These are phyloP conservation scores for Papilio gigon DNA, from an alignment of 2,888 invertebrate species.

Conservation along the genomic window DNA sequence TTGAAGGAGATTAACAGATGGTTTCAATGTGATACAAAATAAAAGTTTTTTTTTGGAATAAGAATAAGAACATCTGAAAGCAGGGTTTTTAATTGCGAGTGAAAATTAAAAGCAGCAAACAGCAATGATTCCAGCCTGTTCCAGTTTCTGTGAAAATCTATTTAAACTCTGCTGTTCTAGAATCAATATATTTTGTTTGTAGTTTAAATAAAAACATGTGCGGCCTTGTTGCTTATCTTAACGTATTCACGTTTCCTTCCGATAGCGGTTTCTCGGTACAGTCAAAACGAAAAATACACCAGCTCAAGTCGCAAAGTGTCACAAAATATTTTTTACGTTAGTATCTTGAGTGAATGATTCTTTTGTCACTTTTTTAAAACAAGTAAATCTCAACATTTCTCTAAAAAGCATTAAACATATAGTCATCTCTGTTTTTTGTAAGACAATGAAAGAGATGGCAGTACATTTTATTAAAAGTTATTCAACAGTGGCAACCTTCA, in stretches of 20 bases:
- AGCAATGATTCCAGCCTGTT: too few species aligned
- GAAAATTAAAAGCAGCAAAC: too few species aligned
- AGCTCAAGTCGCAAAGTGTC: not conserved
- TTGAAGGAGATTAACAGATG: too few species aligned
- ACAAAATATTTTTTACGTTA: too few species aligned
- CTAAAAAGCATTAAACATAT: too few species aligned
- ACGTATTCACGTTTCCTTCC: slow-evolving; percentile 21
- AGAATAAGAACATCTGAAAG: too few species aligned
- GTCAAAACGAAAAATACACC: slow-evolving; percentile 7
- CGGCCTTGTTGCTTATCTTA: slow-evolving; percentile 32
- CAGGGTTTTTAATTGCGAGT: too few species aligned
- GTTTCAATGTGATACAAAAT: too few species aligned
- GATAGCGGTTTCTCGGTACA: slow-evolving; percentile 9
- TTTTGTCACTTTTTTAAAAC: too few species aligned
- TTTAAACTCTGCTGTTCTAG: not conserved
- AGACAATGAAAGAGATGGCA: not conserved
- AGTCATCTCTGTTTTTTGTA: not conserved
- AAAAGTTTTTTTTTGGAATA: too few species aligned
- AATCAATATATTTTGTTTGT: not conserved
- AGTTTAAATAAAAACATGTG: not conserved
- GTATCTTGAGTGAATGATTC: too few species aligned
- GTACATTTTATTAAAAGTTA: not conserved
- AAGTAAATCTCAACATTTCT: too few species aligned
- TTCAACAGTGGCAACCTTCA: not conserved
- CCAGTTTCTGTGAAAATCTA: not conserved